Conservation (phyloP, 2,888 invertebrate species). For the Sinohyriopsis cumingii region DNA sequence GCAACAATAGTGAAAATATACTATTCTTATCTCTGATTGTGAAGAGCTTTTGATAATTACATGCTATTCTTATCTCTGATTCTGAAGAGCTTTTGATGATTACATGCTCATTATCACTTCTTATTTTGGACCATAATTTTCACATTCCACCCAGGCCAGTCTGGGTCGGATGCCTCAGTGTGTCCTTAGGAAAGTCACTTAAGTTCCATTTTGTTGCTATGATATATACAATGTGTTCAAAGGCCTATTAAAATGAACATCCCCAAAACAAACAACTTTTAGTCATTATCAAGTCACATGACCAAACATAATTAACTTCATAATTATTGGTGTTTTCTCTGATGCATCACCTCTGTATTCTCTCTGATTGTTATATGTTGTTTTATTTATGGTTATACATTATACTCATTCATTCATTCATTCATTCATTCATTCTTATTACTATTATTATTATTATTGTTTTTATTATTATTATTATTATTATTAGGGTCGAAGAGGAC, state of each 20-base stretch:
- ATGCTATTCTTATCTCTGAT: neutral
- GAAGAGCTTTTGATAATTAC: neutral
- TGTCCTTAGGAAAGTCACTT: no score
- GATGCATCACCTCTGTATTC: no score
- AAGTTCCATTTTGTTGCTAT: no score
- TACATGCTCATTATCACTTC: neutral
- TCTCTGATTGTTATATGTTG: neutral
- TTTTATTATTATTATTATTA: conserved; percentile 7
- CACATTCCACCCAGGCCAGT: no score
- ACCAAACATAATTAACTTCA: no score
- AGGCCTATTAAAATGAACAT: no score
- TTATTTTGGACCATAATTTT: neutral
- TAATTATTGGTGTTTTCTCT: no score
- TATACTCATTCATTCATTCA: neutral
- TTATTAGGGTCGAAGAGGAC: conserved; percentile 63
- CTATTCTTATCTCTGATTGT: neutral
- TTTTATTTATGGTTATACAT: neutral
- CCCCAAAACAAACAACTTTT: no score
- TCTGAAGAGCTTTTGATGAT: neutral
- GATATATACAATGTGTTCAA: no score
- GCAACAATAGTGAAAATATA: neutral
- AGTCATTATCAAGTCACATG: no score
- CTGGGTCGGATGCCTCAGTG: no score
- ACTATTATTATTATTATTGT: neutral
- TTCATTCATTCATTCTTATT: neutral